Base-by-base conservation (phyloP, 2,888 invertebrate species). In the Phragmatobia fuliginosa region DNA sequence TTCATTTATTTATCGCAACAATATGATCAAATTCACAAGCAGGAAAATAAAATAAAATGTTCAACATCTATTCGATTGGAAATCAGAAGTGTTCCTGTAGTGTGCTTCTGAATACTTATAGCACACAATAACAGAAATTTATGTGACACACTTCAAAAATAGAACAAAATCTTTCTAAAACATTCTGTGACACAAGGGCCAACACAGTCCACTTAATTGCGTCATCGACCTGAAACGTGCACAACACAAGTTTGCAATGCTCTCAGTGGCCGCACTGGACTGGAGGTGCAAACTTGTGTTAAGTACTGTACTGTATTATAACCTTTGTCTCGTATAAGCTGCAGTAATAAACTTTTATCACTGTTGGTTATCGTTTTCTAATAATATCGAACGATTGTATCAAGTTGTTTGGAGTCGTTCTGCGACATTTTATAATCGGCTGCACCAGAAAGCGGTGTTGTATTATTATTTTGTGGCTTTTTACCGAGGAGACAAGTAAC, bases 191-290 rank as follows among this genome's bases (percentile, higher is more conserved):
- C 2, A 21, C n/a, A 28, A n/a, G 49, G 59, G 41, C 33, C 21
- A 36, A 28, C 56, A 11, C 7, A 32, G 59, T 70, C 68, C 72
- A 69, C 77, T 74, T 74, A 80, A 71, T 52, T 28, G 16, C 33
- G 45, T 64, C 25, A 32, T 60, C 63, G 62, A 5, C 58, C 65
- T 68, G 70, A 72, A 72, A 72, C 80, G 80, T 80, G 80, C 80
- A 73, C 67, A 64, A 67, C 59, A 49, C 69, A 73, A 81, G 73
- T 78, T 78, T 82, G 71, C 80, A 75, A 70, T 61, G 67, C 72
- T 68, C 68, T 75, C 65, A 62, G 52, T 70, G 62, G 59, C 56
- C 62, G 16, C 74, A 59, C 75, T 80, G 38, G 61, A 69, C n/a
- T 41, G 38, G 45, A 58, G 66, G 52, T 25, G 70, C 61, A 70